These are phyloP conservation scores for Atrichornis clamosus DNA, from an alignment of 2,113 vertebrate species.

Conservation along the genomic window DNA sequence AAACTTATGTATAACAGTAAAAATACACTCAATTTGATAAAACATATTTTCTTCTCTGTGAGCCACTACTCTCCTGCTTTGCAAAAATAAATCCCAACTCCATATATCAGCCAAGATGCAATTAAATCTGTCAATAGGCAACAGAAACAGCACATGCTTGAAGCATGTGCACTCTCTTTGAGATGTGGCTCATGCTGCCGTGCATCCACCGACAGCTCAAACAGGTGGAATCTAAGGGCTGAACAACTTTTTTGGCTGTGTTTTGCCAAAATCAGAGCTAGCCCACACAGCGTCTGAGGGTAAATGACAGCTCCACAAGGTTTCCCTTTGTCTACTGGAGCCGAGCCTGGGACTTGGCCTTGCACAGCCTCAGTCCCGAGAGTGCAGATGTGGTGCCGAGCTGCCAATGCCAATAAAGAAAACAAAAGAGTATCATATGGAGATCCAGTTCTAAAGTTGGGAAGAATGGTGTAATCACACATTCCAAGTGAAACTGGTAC, in stretches of 20 bases:
- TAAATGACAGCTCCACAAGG: neutral
- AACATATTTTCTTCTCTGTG: neutral
- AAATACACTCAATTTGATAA: neutral
- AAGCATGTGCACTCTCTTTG: neutral
- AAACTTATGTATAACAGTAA: neutral
- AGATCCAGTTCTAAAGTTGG: no score
- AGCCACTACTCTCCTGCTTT: neutral
- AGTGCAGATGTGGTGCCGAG: fast-evolving
- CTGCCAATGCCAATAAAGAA: neutral
- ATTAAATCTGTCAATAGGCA: neutral
- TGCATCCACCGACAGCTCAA: neutral
- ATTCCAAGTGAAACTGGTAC: no score
- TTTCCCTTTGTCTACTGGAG: neutral
- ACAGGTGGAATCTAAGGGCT: neutral
- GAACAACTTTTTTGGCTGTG: neutral
- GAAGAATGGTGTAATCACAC: no score
- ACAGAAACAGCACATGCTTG: neutral
- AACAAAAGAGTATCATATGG: neutral
- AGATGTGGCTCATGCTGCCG: fast-evolving
- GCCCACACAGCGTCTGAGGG: neutral
- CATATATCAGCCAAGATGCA: neutral
- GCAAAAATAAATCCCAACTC: neutral
- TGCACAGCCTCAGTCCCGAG: neutral
- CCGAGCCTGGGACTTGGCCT: fast-evolving
- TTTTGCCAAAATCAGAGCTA: neutral